Evolutionary conservation across 1,140 invertebrate genomes (phyloP), one percentile per base, ranked within the genome.

Genomic region (Centruroides vittatus): DNA sequence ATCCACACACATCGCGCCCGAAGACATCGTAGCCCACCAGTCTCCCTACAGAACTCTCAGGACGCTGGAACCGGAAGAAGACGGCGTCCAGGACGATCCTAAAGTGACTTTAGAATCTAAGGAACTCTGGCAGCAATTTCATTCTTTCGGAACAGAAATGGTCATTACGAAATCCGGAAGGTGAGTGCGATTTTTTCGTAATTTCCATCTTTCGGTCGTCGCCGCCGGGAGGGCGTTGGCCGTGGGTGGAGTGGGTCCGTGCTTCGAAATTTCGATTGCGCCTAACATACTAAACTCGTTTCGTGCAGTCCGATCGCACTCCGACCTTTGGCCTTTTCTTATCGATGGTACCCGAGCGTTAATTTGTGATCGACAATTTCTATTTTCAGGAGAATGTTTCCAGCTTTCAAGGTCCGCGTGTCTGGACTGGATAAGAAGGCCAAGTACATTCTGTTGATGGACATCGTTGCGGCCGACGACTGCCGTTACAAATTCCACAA

Each of bases 161-260:
- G 96, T 99, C 75, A 98, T 99, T 79, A 99, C 96, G 65, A 98
- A 98, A 76, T 95, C 93, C 74, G 96, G 96, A 78, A 87, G 95
- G 93, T 98, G 82, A 86, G 87, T 61, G 10, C 11, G 4, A 41
- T 41, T 35, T 55, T 13, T 55, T 34, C 49, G 12, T 51, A 5
- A 23, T 53, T 53, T 53, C 51, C 41, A 41, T 23, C 2, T 23
- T 23, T 23, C 23, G 23, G 23, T 23, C 23, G 23, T 23, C 23
- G 23, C 23, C 23, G 23, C 41, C 41, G 41, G 8, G 41, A 41
- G 41, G 41, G 41, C 41, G 41, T 41, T 41, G 41, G 41, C 41
- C 41, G 41, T 41, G 5, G 41, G 5, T 41, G 5, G 41, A 41
- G 5, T 41, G 41, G 41, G 41, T 41, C 8, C 8, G 41, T 8